Percentiles rank a stretch among this genome's conserved stretches.
phyloP scores from a whole-genome alignment of 2,888 invertebrate species.

The Scaeva pyrastri region DNA sequence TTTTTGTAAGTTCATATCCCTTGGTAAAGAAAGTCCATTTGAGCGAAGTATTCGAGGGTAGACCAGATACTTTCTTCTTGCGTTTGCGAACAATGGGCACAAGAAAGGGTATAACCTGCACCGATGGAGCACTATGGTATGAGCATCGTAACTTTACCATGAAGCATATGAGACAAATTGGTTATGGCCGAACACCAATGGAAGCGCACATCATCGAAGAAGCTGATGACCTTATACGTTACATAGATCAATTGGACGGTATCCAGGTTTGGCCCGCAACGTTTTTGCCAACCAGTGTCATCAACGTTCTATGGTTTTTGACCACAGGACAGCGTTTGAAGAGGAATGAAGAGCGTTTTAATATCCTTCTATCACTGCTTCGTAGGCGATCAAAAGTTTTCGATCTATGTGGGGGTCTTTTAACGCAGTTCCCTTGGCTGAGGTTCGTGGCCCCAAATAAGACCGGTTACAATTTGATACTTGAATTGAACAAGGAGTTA shows the following conservation, averaged over 20 bases:
- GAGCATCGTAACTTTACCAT: constrained; percentile 86
- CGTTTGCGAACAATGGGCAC: constrained; percentile 87
- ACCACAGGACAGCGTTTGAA: constrained; percentile 85
- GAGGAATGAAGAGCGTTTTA: constrained; percentile 83
- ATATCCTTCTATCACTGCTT: constrained; percentile 84
- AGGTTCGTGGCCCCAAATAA: constrained; percentile 86
- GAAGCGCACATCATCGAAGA: constrained; percentile 86
- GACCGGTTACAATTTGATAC: constrained; percentile 87
- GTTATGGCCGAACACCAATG: constrained; percentile 86
- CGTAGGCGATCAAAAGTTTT: constrained; percentile 85
- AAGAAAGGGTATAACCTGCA: constrained; percentile 85
- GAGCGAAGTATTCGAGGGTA: constrained; percentile 86
- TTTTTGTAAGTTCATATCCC: constrained; percentile 85
- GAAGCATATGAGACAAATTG: constrained; percentile 85
- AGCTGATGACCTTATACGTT: constrained; percentile 83
- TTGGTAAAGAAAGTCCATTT: constrained; percentile 85
- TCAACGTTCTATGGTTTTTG: constrained; percentile 88
- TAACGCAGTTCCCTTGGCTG: constrained; percentile 87
- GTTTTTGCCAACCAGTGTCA: constrained; percentile 85
- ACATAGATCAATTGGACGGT: constrained; percentile 78
- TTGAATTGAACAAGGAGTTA: constrained; percentile 85
- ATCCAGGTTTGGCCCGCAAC: constrained; percentile 81
- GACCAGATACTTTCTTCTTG: constrained; percentile 88
- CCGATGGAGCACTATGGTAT: constrained; percentile 86
- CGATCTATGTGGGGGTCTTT: constrained; percentile 86